Percentiles rank a stretch among this genome's conserved stretches.
Conservation (phyloP, 2,888 invertebrate genomes). For the Operophtera brumata region DNA sequence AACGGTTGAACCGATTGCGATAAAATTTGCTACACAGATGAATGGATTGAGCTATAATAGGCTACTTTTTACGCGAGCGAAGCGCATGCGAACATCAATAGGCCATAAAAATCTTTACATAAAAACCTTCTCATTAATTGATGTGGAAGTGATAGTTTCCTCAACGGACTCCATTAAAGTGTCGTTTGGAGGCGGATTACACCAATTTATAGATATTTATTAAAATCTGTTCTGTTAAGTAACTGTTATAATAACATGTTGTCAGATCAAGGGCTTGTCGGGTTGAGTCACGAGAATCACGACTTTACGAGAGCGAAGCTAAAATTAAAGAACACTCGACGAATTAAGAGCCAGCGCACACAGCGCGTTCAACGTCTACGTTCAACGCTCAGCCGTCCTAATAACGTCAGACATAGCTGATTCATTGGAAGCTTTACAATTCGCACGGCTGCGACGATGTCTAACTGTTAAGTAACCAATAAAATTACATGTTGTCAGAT, state of each 20-base stretch:
- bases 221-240: constrained; percentile 36
- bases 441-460: too few species aligned
- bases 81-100: too few species aligned
- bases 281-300: constrained; percentile 54
- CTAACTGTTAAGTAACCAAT: constrained; percentile 39
- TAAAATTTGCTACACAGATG: too few species aligned
- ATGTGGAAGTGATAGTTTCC: too few species aligned
- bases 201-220: constrained; percentile 25
- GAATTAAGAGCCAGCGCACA: not conserved
- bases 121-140: too few species aligned
- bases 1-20: too few species aligned
- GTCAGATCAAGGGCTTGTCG: constrained; percentile 43
- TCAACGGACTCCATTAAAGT: not conserved
- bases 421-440: too few species aligned
- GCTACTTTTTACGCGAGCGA: too few species aligned
- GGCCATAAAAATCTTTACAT: too few species aligned
- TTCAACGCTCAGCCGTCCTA: not conserved
- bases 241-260: constrained; percentile 49
- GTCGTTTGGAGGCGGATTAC: not conserved
- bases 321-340: constrained; percentile 29
- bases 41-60: too few species aligned
- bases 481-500: constrained; percentile 55
- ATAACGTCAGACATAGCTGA: not conserved
- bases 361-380: not conserved
- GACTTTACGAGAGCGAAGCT: constrained; percentile 44